Base-by-base conservation (phyloP, 2,797 vertebrate species). In the Poecilia velifera region DNA sequence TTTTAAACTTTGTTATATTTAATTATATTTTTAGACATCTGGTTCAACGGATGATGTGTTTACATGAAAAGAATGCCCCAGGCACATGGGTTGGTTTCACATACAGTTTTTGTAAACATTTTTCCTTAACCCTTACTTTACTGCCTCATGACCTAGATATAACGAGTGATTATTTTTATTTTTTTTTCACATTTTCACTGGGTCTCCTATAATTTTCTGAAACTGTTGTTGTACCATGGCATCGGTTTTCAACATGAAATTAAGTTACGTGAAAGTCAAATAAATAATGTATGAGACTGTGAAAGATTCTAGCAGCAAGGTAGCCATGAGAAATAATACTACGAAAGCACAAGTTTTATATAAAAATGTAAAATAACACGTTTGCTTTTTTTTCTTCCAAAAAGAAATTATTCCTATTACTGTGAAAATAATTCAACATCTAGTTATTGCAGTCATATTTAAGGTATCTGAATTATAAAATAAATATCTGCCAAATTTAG, bases 1-100 rank as follows among this genome's bases (percentile, higher is more conserved):
- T 34, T 39, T 76, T 53, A 59, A 77, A 81, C 66, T 66, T 59
- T 81, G 72, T 53, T 34, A 55, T 68, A 39, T 76, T 71, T 59
- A 83, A 49, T 74, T 74, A 70, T 81, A 78, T 84, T 87, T 86
- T 41, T 51, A 57, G 57, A 80, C 73, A 77, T 75, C 73, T 76
- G n/a, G 62, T 78, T 12, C 77, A 66, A 70, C 79, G 74, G 39
- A 75, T 75, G 49, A 68, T 53, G 62, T 71, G 78, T 76, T 86
- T 82, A 73, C 70, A 80, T 81, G 53, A 64, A 77, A 20, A n/a
- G n/a, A 0, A 34, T 71, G 53, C 82, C 78, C 73, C 36, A 31
- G 76, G 84, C 71, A 88, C 39, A 2, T 49, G 47, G 34, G 20
- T 78, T 73, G 57, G 22, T 77, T 71, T 25, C 81, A 55, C 34